These are phyloP conservation scores for Artibeus jamaicensis DNA, from an alignment of 2,797 vertebrate genomes.

Conservation along the genomic window DNA sequence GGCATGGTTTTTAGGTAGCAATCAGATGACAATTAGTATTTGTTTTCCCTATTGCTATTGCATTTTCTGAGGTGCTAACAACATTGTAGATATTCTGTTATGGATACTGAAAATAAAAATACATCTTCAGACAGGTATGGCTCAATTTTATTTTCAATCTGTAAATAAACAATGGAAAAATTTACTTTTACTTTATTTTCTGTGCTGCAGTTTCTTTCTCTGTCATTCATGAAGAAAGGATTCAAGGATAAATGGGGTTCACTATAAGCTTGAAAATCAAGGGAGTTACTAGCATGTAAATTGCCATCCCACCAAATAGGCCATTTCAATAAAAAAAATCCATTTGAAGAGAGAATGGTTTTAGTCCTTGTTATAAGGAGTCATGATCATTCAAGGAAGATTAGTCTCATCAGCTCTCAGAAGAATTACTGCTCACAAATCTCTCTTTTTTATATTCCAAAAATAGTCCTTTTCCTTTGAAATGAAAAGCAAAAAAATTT, in stretches of 20 bases:
- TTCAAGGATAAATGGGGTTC: slow-evolving; percentile 39
- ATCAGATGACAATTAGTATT: not conserved
- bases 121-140: not conserved
- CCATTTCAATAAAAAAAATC: slow-evolving; percentile 44
- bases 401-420: not conserved
- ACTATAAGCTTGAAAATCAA: slow-evolving; percentile 31
- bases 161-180: slow-evolving; percentile 42
- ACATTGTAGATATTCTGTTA: not conserved
- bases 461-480: not conserved
- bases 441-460: not conserved
- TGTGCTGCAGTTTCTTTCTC: not conserved
- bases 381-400: slow-evolving; percentile 36
- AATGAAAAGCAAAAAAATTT: not conserved
- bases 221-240: not conserved
- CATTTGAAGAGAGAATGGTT: slow-evolving; percentile 47
- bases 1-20: not conserved
- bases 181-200: not conserved
- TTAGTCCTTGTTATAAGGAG: slow-evolving; percentile 31
- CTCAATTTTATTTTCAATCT: slow-evolving; percentile 55
- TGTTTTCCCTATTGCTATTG: not conserved
- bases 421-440: slow-evolving; percentile 23
- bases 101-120: slow-evolving; percentile 26
- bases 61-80: slow-evolving; percentile 29
- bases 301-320: slow-evolving; percentile 23
- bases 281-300: slow-evolving; percentile 40